Conservation (phyloP, 2,113 vertebrate species). For the Podarcis cretensis region DNA sequence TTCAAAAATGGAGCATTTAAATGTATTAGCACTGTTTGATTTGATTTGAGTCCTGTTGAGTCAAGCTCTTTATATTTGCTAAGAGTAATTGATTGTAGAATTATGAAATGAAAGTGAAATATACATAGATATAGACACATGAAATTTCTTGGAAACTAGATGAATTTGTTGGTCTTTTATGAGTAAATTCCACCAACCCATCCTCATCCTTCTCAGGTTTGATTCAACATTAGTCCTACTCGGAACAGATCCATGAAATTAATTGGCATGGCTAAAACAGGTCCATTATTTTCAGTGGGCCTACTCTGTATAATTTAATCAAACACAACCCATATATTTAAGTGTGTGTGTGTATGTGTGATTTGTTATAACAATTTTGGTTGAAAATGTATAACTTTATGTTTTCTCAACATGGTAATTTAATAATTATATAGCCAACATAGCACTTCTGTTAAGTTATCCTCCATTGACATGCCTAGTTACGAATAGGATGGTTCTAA, state of each 20-base stretch:
- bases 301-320: too few relatives aligned
- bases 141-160: conserved; percentile 21
- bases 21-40: neutral
- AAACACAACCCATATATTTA: too few relatives aligned
- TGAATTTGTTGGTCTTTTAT: conserved; percentile 2
- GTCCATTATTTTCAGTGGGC: too few relatives aligned
- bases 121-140: neutral
- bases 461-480: neutral
- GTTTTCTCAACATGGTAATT: neutral
- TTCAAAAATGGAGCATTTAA: conserved; percentile 33
- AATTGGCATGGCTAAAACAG: too few relatives aligned
- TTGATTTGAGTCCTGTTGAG: conserved; percentile 7
- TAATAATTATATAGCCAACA: neutral
- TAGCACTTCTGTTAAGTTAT: neutral
- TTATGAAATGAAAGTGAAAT: conserved; percentile 2
- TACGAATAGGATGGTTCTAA: neutral
- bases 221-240: too few relatives aligned
- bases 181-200: neutral
- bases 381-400: neutral
- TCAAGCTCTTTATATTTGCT: conserved; percentile 14
- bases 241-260: too few relatives aligned
- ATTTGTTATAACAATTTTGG: neutral
- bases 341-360: neutral
- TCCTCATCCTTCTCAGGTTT: neutral
- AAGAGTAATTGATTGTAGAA: neutral